Conservation (phyloP, 2,797 vertebrate genomes). For the Eutrigla gurnardus region DNA sequence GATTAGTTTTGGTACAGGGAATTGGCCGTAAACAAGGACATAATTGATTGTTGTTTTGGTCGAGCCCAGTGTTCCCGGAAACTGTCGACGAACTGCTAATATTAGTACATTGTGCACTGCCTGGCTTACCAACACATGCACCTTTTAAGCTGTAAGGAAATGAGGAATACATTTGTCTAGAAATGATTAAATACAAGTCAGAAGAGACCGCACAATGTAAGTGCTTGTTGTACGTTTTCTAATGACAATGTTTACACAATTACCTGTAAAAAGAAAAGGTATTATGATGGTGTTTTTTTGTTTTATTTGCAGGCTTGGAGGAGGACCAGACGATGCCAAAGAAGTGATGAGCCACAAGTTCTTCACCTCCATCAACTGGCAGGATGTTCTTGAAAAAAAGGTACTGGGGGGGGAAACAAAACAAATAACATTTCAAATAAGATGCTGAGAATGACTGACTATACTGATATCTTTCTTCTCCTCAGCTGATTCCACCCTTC, state of each 20-base stretch:
- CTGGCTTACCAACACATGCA: conserved; percentile 24
- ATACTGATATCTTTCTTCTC: neutral
- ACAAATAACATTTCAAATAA: neutral
- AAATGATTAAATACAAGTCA: conserved; percentile 37
- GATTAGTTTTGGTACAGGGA: conserved; percentile 58
- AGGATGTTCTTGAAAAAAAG: conserved; percentile 93
- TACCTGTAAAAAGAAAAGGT: conserved; percentile 27
- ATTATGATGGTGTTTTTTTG: conserved; percentile 17
- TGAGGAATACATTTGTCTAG: conserved; percentile 42
- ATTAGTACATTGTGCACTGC: conserved; percentile 53
- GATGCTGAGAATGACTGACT: neutral
- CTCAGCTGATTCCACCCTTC: conserved; percentile 92
- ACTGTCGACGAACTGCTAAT: conserved; percentile 52
- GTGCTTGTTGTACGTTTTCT: conserved; percentile 16
- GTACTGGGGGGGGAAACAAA: neutral
- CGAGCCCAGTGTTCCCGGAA: conserved; percentile 40
- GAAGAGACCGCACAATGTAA: conserved; percentile 25
- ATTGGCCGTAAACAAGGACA: conserved; percentile 55
- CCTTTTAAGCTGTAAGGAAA: conserved; percentile 56
- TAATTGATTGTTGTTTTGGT: conserved; percentile 73
- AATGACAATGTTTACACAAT: conserved; percentile 24
- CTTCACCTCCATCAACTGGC: conserved; percentile 92
- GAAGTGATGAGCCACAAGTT: conserved; percentile 97
- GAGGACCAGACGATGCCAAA: conserved; percentile 91
- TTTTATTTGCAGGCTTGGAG: conserved; percentile 87